Percentiles rank a stretch among this genome's conserved stretches.
Conservation (phyloP, 2,888 invertebrate genomes). For the Amblyteles armatorius region DNA sequence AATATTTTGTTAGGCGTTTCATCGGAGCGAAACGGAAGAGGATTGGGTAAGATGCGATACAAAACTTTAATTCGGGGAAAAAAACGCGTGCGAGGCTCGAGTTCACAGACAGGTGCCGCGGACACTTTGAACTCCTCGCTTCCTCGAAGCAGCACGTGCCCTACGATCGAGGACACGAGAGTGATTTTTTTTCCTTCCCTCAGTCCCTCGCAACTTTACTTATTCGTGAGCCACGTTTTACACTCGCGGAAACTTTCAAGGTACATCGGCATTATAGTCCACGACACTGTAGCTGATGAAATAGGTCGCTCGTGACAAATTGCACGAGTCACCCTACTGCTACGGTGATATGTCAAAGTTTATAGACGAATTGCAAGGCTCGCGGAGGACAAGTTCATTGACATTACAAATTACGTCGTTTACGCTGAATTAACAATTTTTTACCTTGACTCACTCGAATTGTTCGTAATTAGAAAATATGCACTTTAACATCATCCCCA, state of each 20-base stretch:
- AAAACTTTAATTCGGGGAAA: background rate
- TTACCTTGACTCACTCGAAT: background rate
- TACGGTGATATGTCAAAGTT: constrained; percentile 4
- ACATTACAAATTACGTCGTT: background rate
- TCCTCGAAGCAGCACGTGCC: constrained; percentile 47
- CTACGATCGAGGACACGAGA: constrained; percentile 53
- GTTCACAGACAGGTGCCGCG: constrained; percentile 9
- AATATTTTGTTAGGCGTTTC: background rate
- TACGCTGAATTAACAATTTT: background rate
- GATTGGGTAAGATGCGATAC: background rate
- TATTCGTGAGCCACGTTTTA: constrained; percentile 64
- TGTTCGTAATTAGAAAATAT: background rate
- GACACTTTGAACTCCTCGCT: constrained; percentile 14
- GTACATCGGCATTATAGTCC: constrained; percentile 31
- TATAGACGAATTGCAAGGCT: background rate
- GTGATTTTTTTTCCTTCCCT: background rate
- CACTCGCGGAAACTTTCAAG: constrained; percentile 61
- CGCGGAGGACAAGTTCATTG: background rate
- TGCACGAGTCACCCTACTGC: background rate
- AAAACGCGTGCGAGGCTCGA: constrained; percentile 14
- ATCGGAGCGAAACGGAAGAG: background rate
- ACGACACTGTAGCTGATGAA: background rate
- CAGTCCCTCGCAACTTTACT: constrained; percentile 51
- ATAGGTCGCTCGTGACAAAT: constrained; percentile 4
- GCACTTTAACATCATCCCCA: too few relatives aligned